These are phyloP conservation scores for Papilio polyxenes DNA, from an alignment of 1,140 invertebrate genomes.

Conservation along the genomic window DNA sequence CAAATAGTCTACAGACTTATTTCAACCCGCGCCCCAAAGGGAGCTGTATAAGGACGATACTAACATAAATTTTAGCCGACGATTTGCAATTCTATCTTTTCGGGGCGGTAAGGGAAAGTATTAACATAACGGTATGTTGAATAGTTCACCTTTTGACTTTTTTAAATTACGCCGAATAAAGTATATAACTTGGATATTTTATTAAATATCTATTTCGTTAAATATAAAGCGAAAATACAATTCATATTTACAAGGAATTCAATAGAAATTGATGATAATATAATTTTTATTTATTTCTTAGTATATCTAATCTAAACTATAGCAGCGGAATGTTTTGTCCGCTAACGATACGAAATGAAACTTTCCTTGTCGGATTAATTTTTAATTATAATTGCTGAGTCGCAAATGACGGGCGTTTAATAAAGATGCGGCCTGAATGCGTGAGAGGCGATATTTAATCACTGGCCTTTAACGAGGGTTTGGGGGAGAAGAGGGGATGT, in stretches of 20 bases:
- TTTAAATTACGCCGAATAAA: conserved; percentile 46
- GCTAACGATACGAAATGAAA: conserved; percentile 49
- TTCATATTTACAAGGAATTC: neutral
- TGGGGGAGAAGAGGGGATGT: conserved; percentile 55
- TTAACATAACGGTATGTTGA: conserved; percentile 75
- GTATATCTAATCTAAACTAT: neutral
- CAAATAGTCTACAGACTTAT: conserved; percentile 75
- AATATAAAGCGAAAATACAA: neutral
- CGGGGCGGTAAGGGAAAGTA: conserved; percentile 66
- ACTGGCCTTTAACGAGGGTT: conserved; percentile 64
- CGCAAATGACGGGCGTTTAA: conserved; percentile 56
- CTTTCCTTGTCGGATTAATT: conserved; percentile 68
- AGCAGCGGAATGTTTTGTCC: neutral
- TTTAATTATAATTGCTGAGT: conserved; percentile 74
- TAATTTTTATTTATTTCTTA: neutral
- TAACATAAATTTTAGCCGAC: conserved; percentile 79
- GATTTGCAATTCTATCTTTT: conserved; percentile 81
- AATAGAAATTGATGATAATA: neutral
- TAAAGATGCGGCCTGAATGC: conserved; percentile 60
- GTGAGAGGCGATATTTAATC: conserved; percentile 72
- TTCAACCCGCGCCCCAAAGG: conserved; percentile 68
- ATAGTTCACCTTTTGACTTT: conserved; percentile 50
- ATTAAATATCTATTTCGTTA: neutral
- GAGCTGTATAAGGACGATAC: conserved; percentile 67
- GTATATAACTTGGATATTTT: neutral